phyloP scores from a whole-genome alignment of 2,113 vertebrate genomes.

The Glaucomys volans region DNA sequence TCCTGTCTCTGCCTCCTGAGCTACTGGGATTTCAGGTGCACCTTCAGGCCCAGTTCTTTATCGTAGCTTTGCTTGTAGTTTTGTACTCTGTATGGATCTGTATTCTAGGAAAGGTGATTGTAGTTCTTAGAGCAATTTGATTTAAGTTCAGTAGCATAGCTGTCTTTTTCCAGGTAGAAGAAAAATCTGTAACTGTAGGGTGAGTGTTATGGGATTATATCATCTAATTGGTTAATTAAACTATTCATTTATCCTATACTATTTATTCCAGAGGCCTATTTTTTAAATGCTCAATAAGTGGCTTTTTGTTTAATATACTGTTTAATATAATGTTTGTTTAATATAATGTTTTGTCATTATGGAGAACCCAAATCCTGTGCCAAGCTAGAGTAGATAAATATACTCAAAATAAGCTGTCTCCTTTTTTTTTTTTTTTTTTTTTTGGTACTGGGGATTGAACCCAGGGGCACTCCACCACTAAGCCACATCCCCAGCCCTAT shows the following conservation, averaged over 20 bases:
- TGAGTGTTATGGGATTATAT: background rate
- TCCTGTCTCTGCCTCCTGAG: background rate
- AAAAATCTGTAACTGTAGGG: conserved; percentile 19
- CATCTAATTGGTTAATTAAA: conserved; percentile 29
- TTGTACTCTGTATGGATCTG: background rate
- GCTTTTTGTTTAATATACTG: conserved; percentile 2
- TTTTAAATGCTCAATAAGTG: background rate
- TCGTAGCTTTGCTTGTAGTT: background rate
- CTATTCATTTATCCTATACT: background rate
- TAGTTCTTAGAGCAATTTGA: background rate
- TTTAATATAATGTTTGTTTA: conserved; percentile 47
- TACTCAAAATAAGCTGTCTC: background rate
- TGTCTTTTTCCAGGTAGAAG: conserved; percentile 30
- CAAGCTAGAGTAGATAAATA: conserved; percentile 22
- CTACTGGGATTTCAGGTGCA: background rate
- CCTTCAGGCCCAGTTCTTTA: background rate
- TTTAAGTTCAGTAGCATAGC: background rate
- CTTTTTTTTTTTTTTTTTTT: too few relatives aligned
- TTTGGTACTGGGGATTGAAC: too few relatives aligned
- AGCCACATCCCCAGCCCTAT: too few relatives aligned
- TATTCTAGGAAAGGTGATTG: conserved; percentile 21
- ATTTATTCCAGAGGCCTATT: background rate
- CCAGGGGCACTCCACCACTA: too few relatives aligned
- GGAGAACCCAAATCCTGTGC: background rate
- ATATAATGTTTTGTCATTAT: conserved; percentile 41